These are phyloP conservation scores for Agrotis ipsilon DNA, from an alignment of 2,888 invertebrate species.

Conservation along the genomic window DNA sequence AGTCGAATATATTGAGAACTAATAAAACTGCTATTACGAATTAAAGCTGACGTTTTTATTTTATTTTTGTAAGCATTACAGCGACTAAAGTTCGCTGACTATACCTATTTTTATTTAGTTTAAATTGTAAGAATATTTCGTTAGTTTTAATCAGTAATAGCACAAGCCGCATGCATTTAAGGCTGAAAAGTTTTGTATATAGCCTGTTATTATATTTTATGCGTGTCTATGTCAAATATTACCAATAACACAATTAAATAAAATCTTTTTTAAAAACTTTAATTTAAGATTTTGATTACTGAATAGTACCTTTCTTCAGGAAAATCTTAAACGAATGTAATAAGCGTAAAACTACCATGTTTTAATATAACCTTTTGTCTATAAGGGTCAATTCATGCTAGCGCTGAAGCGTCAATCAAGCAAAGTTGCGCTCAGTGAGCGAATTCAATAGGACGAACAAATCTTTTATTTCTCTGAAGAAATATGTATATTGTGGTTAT, in stretches of 20 bases:
- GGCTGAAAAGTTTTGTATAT: slow-evolving; percentile 29
- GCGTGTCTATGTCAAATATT: slow-evolving; percentile 27
- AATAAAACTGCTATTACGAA: slow-evolving; percentile 27
- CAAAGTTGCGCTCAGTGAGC: no score
- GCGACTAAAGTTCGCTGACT: background rate
- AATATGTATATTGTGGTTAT: no score
- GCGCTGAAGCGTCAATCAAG: no score
- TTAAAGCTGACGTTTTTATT: slow-evolving; percentile 17
- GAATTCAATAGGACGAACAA: no score
- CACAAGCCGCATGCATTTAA: slow-evolving; percentile 13
- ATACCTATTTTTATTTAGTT: background rate
- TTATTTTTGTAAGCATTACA: background rate
- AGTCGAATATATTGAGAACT: background rate
- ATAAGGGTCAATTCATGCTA: background rate
- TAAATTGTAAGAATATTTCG: background rate
- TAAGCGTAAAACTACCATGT: slow-evolving; percentile 12
- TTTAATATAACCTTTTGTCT: slow-evolving; percentile 1
- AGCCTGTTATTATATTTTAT: slow-evolving; percentile 21
- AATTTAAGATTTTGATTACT: background rate
- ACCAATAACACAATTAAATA: slow-evolving; percentile 1
- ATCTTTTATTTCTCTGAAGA: no score
- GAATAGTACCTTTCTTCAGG: background rate
- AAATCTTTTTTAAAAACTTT: background rate
- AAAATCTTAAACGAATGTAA: slow-evolving; percentile 19
- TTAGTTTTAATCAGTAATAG: slow-evolving; percentile 35